Evolutionary conservation across 2,113 vertebrate species (phyloP).

Genomic region (Oceanodroma tethys): DNA sequence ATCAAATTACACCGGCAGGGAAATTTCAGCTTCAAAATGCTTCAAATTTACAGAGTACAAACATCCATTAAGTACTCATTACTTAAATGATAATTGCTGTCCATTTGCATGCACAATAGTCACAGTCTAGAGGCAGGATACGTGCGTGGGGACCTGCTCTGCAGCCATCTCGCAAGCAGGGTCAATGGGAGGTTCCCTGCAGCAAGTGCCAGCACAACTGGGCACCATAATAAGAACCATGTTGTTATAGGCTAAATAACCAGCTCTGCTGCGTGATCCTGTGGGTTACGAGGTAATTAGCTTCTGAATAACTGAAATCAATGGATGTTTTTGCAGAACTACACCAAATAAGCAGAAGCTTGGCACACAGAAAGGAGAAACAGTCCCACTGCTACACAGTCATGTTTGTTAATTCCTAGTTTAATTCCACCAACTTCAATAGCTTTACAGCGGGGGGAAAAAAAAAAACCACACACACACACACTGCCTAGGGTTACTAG

Average conservation of each 20-base stretch:
- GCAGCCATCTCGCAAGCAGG: background rate
- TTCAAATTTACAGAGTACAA: background rate
- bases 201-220: background rate
- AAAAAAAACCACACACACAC: background rate
- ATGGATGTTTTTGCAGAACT: slow-evolving; percentile 8
- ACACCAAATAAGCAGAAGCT: slow-evolving; percentile 2
- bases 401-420: background rate
- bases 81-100: background rate
- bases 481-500: background rate
- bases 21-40: background rate
- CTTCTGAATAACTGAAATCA: slow-evolving; percentile 38
- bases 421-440: background rate
- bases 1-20: background rate
- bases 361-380: slow-evolving; percentile 3
- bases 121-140: background rate
- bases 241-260: background rate
- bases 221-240: background rate
- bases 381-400: background rate
- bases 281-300: slow-evolving; percentile 30
- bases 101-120: background rate
- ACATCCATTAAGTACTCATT: background rate
- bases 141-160: background rate
- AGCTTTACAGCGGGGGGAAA: background rate
- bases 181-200: background rate
- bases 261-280: background rate